These are phyloP conservation scores for Aphelenchoides bicaudatus DNA, from an alignment of 2,888 invertebrate genomes.

Conservation along the genomic window DNA sequence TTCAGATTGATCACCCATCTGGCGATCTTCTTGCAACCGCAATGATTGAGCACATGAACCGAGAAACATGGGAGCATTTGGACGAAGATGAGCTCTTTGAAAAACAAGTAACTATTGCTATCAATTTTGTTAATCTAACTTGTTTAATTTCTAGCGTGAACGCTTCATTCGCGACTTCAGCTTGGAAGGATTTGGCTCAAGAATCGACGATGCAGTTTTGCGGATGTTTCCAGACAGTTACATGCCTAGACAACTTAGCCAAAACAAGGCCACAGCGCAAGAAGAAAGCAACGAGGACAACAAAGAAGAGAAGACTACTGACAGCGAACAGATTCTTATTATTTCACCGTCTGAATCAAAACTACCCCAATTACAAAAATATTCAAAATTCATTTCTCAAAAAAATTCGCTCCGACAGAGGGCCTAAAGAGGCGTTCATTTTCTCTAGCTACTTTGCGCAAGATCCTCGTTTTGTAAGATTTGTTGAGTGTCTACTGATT, in stretches of 20 bases:
- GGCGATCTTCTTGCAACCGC: slow-evolving; percentile 53
- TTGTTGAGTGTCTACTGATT: no score
- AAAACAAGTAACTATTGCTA: slow-evolving; percentile 47
- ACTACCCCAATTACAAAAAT: no score
- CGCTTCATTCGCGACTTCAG: slow-evolving; percentile 56
- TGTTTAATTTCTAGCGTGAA: slow-evolving; percentile 37
- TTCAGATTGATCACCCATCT: slow-evolving; percentile 51
- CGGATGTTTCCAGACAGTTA: slow-evolving; percentile 40
- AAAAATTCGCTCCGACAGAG: no score
- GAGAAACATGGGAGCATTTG: slow-evolving; percentile 50
- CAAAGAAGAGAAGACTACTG: no score
- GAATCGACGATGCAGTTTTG: slow-evolving; percentile 52
- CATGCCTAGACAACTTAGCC: background rate
- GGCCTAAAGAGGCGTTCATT: no score
- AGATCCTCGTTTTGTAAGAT: no score
- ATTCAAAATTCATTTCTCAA: no score
- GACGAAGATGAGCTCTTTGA: slow-evolving; percentile 52
- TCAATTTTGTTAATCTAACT: slow-evolving; percentile 1
- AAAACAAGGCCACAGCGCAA: no score
- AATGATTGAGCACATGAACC: slow-evolving; percentile 55
- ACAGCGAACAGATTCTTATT: no score
- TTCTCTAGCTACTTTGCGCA: no score
- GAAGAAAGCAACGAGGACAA: no score
- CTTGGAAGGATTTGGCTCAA: slow-evolving; percentile 50
- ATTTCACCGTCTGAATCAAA: no score